These are phyloP conservation scores for Gadopsis marmoratus DNA, from an alignment of 2,797 vertebrate genomes.

Conservation along the genomic window DNA sequence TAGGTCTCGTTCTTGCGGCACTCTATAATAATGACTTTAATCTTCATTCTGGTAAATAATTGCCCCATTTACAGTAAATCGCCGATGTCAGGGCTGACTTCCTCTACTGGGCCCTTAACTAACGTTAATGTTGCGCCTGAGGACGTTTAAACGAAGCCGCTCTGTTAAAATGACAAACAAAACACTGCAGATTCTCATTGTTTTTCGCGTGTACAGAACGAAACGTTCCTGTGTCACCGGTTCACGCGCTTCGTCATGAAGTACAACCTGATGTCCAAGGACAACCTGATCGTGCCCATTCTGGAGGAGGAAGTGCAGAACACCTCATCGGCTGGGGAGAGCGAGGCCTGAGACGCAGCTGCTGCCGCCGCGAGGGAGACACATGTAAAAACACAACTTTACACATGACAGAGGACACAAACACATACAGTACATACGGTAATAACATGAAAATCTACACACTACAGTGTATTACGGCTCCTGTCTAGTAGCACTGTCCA, in stretches of 20 bases:
- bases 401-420: constrained; percentile 52
- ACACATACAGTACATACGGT: background rate
- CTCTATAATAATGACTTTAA: background rate
- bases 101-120: background rate
- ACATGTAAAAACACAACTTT: constrained; percentile 42
- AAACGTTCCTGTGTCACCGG: constrained; percentile 99
- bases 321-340: constrained; percentile 88
- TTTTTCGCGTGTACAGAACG: constrained; percentile 85
- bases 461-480: constrained; percentile 76
- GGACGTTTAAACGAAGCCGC: no score
- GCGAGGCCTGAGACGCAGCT: constrained; percentile 89
- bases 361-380: constrained; percentile 58
- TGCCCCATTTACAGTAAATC: no score
- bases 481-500: constrained; percentile 69
- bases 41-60: background rate
- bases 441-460: constrained; percentile 29
- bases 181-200: background rate
- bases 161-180: background rate
- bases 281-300: constrained; percentile 99
- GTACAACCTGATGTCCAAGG: constrained; percentile 99
- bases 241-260: constrained; percentile 99
- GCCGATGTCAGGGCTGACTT: background rate
- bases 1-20: no score
- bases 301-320: constrained; percentile 94
- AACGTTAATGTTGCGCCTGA: background rate